Evolutionary conservation across 2,797 vertebrate genomes (phyloP), one percentile per base, ranked within the genome.

Genomic region (Triplophysa bombifrons): DNA sequence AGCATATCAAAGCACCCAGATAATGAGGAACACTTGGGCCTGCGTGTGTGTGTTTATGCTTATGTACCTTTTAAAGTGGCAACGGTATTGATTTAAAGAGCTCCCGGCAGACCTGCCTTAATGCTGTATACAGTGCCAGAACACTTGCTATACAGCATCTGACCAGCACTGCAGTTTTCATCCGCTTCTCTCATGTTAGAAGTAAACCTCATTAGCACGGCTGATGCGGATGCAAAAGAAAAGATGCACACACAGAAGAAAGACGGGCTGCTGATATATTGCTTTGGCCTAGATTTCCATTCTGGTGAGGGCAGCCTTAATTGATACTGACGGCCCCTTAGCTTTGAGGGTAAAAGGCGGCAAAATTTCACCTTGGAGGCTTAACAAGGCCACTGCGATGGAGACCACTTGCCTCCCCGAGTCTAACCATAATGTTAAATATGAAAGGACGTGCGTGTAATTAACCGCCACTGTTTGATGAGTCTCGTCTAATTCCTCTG

Each of bases 271-370:
- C 60, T 84, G 67, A 86, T 86, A 83, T 82, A 87, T 84, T 22
- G 72, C 83, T 78, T 82, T 81, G 84, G 74, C 83, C 86, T 77
- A 80, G 65, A 82, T 85, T 83, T 69, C 48, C 56, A 81, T 84
- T 76, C 71, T 68, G 74, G 38, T 55, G 34, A 67, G 51, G 41
- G 51, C 65, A 58, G 63, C 73, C 63, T 80, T 82, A 82, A 83
- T 84, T 80, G 80, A 75, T 80, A 84, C 48, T 72, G 78, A 81
- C n/a, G 53, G 65, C 68, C 75, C 64, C n/a, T 69, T 75, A 48
- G 67, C 71, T 75, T 66, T 48, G 67, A 66, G 80, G 82, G 61
- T 75, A 76, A 85, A 86, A 48, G 64, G 38, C 51, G 61, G 64
- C 66, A 71, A 69, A 67, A 81, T 65, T 79, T 86, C 75, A 87